Conservation (phyloP, 2,113 vertebrate species). For the Cyanoliseus patagonus region DNA sequence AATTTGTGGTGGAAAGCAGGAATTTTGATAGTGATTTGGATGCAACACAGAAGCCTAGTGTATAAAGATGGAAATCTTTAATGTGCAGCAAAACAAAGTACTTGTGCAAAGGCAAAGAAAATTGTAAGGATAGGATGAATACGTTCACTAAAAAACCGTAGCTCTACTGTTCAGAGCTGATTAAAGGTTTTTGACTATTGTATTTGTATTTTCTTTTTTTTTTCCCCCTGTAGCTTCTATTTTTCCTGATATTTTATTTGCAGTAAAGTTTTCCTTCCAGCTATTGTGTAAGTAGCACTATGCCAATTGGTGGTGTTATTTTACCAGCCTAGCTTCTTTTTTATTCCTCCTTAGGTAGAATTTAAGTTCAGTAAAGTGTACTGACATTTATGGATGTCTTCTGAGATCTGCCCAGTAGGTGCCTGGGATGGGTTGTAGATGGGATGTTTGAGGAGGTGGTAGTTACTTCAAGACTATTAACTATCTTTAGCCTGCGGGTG, state of each 20-base stretch:
- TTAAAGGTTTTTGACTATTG: neutral
- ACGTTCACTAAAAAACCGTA: neutral
- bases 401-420: neutral
- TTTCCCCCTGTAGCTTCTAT: neutral
- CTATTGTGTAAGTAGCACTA: neutral
- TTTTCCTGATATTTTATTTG: neutral
- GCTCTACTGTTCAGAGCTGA: neutral
- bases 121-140: neutral
- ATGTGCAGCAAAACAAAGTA: neutral
- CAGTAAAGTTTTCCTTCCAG: neutral
- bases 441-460: neutral
- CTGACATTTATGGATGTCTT: neutral
- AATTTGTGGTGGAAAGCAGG: neutral
- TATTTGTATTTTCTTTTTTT: neutral
- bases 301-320: neutral
- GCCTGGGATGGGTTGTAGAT: neutral
- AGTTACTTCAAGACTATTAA: constrained; percentile 19
- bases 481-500: constrained; percentile 4
- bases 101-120: neutral
- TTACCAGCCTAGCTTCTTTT: neutral
- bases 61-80: neutral
- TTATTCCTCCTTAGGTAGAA: neutral
- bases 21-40: neutral
- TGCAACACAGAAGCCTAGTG: neutral
- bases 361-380: neutral